Evolutionary conservation across 2,888 invertebrate species (phyloP).

Genomic region (Drosophila pseudotakahashii): DNA sequence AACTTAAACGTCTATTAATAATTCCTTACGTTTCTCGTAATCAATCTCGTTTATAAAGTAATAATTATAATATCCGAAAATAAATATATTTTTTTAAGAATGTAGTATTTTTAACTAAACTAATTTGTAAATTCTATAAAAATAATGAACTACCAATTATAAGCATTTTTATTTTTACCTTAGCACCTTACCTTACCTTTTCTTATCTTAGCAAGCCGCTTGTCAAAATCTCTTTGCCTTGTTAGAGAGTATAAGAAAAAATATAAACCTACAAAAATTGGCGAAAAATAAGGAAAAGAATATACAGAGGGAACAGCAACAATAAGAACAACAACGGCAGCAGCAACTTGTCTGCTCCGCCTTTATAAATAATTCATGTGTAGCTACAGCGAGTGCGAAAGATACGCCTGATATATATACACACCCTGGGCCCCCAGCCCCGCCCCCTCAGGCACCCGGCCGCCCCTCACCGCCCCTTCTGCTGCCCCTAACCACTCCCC

Average conservation of each 20-base stretch:
- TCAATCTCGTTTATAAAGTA: too few species aligned
- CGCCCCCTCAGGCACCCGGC: not conserved
- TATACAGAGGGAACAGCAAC: slow-evolving; percentile 50
- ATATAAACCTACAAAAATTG: slow-evolving; percentile 28
- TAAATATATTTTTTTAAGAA: too few species aligned
- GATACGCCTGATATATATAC: slow-evolving; percentile 73
- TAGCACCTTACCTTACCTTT: too few species aligned
- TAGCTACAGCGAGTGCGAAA: slow-evolving; percentile 71
- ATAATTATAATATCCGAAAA: too few species aligned
- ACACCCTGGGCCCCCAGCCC: slow-evolving; percentile 22
- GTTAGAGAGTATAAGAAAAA: slow-evolving; percentile 28
- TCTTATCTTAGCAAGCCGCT: not conserved
- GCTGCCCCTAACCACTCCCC: slow-evolving; percentile 37
- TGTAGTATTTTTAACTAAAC: too few species aligned
- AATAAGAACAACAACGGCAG: slow-evolving; percentile 59
- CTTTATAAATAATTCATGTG: slow-evolving; percentile 85
- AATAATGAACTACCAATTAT: too few species aligned
- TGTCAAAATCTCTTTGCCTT: not conserved
- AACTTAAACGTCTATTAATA: too few species aligned
- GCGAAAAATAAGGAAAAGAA: slow-evolving; percentile 56
- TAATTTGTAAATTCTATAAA: too few species aligned
- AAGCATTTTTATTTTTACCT: too few species aligned
- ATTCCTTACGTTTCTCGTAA: too few species aligned
- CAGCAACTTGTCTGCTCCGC: slow-evolving; percentile 84
- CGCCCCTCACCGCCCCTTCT: not conserved